These are phyloP conservation scores for Origma solitaria DNA, from an alignment of 2,113 vertebrate genomes.

Conservation along the genomic window DNA sequence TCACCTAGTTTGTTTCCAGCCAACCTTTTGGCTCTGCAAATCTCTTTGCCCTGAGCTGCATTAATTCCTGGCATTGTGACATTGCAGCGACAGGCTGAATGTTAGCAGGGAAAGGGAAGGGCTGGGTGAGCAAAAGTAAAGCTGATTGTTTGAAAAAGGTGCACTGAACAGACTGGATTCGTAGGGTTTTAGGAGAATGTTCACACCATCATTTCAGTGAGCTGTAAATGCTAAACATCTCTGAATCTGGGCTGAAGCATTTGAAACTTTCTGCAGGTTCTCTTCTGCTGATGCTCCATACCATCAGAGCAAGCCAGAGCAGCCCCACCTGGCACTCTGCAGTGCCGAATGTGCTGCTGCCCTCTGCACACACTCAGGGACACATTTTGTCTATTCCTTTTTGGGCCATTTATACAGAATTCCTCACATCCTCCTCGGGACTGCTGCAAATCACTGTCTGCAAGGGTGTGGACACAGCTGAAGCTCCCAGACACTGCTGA, in stretches of 20 bases:
- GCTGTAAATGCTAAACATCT: background rate
- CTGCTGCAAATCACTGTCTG: background rate
- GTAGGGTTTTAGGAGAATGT: background rate
- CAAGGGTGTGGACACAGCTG: background rate
- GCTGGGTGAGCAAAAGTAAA: background rate
- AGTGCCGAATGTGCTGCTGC: background rate
- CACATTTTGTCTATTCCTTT: background rate
- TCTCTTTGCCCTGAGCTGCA: background rate
- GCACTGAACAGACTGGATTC: background rate
- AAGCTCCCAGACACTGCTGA: background rate
- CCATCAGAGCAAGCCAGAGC: background rate
- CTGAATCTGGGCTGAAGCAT: background rate
- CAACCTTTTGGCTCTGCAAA: background rate
- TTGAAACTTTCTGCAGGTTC: background rate
- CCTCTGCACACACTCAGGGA: background rate
- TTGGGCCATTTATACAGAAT: background rate
- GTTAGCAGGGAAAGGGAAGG: background rate
- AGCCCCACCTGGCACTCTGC: background rate
- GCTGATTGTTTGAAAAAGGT: background rate
- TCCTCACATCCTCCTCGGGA: background rate
- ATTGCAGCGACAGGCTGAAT: background rate
- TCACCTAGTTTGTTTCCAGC: background rate
- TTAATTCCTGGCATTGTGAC: background rate
- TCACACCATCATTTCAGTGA: background rate
- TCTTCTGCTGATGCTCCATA: background rate